Base-by-base conservation (phyloP, 2,797 vertebrate genomes). In the Falco novaeseelandiae region DNA sequence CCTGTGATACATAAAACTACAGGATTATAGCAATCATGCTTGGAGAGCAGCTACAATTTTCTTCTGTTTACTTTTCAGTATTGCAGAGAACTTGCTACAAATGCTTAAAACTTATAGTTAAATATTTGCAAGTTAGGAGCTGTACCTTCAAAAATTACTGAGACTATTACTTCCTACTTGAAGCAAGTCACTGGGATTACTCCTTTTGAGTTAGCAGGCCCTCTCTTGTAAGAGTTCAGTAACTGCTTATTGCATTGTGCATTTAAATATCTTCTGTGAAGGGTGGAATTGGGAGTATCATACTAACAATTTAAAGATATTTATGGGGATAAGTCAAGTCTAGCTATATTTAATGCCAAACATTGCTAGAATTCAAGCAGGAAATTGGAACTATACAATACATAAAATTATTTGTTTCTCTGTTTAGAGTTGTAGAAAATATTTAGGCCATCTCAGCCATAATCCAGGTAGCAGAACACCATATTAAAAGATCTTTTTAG, bases 381-480 rank as follows among this genome's bases (percentile, higher is more conserved):
- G 78, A 95, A 96, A 94, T 38, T 94, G 44, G 72, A 55, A 94
- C 73, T 95, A 30, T 87, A 91, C 59, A 89, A 78, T 89, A 89
- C 30, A 71, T 90, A 70, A 83, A 59, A 52, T 49, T 92, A 55
- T 95, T 96, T 17, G 42, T 90, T 94, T 88, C 40, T 90, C 44
- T 78, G 79, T 82, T 82, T 93, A 83, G 83, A 42, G 42, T 69
- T 92, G 78, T 95, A 78, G 55, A 92, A 93, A 96, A 88, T 91
- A 90, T 7, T 29, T 26, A 44, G 70, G 76, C 66, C 49, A 93
- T 91, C 73, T 90, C 85, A 95, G 87, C 69, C 85, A 87, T 88
- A 89, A 34, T 18, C 7, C 17, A 81, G 66, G 86, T 51, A 95
- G 52, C 57, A 69, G 87, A 90, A 96, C 62, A 88, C 94, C 90